Base-by-base conservation (phyloP, 2,888 invertebrate genomes). In the Eurytoma adleriae region DNA sequence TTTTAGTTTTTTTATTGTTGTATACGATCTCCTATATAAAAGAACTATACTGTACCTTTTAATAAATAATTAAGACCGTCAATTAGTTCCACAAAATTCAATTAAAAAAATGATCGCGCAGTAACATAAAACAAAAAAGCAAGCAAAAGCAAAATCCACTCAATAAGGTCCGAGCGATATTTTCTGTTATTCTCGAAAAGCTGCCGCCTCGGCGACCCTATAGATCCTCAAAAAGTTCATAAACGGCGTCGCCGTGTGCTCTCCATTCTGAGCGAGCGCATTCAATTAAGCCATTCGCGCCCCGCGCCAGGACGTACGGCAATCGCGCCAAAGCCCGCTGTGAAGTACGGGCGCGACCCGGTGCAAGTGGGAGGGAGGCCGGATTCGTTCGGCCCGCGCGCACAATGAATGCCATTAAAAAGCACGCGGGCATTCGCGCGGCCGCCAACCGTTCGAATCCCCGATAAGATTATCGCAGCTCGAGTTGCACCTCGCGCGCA, bases 251-350 rank as follows among this genome's bases (percentile, higher is more conserved):
- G 30, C 30, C 62, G 5, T 56, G 16, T 24, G 14, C 16, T 59
- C 71, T 20, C 59, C 59, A 30, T 14, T 27, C 27, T 18, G n/a
- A 16, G 56, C 20, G 1, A 20, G n/a, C 30, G 56, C 66, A 74
- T 74, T 74, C 74, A 74, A 74, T 74, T 74, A 74, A 66, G 57
- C 66, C 20, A 48, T 74, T 74, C 61, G 16, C 16, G 2, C 50
- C 27, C 12, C 10, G 10, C 13, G 52, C 52, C 30, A 50, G 40
- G 10, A 40, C 40, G 40, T 40, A 40, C 40, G 40, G 40, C 40
- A 40, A 40, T 14, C 24, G 66, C 16, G 10, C 40, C 20, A 14
- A 24, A 27, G 16, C 24, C 52, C 16, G 13, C 12, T n/a, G 54
- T 54, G 54, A 54, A 54, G 54, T 14, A 54, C 54, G 54, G 13